Evolutionary conservation across 2,888 invertebrate species (phyloP), one percentile per base, ranked within the genome.

Genomic region (Lepidocyrtoides sp.): DNA sequence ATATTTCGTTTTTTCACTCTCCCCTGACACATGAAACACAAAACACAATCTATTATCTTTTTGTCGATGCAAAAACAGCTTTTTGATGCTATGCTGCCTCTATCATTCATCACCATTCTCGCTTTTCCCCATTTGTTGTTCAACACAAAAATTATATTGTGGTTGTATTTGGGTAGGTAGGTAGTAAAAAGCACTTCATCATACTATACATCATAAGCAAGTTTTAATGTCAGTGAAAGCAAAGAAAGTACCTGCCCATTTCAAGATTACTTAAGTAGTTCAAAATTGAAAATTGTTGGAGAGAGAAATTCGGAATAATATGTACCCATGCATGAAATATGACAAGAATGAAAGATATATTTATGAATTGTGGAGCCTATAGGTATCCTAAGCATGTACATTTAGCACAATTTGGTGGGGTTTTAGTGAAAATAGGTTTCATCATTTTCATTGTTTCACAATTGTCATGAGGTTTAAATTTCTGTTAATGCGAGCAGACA

Each of bases 381-480:
- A 36, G 2, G 7, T 36, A 36, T n/a, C 23, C 26, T 26, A 12
- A 63, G 36, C 41, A 69, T 36, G 2, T 36, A 36, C 2, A 36
- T 36, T 36, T 36, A 36, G 2, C 7, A 36, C 36, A 36, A 36
- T 36, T 36, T 36, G 36, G 36, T 7, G 2, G n/a, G n/a, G 12
- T 79, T 54, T 57, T 26, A 36, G 14, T 54, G 60, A 41, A 29
- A 48, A 29, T 44, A 51, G 63, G 41, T 82, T 82, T 54, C 60
- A 72, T 44, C 89, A 82, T 63, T 66, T 89, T 75, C 88, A 89
- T 84, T 48, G 86, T 91, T 91, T 91, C 82, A 91, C 86, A 86
- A 91, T 87, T 86, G 86, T 91, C 91, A 87, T 86, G 86, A 91
- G 91, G 51, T 75, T 85, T 72, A 77, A 36, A 26, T 79, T 77